Base-by-base conservation (phyloP, 1,140 invertebrate genomes). In the Tetramorium alpestre region DNA sequence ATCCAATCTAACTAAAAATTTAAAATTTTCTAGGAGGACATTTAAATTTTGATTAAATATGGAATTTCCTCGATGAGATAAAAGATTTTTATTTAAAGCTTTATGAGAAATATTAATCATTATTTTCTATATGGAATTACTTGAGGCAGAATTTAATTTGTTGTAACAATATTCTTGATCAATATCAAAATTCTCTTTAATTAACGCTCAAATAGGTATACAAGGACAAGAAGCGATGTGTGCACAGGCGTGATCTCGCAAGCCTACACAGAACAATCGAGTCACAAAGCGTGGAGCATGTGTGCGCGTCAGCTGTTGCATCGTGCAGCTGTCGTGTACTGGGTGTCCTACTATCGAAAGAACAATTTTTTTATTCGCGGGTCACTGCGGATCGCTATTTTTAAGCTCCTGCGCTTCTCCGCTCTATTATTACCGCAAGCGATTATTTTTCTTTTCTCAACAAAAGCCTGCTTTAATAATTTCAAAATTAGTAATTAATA, bases 221-320 rank as follows among this genome's bases (percentile, higher is more conserved):
- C 38, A 58, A 72, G 51, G 47, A 28, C 67, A 60, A 82, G 33
- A 44, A 44, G 18, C 54, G 54, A 60, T 60, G 25, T 49, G 44
- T 62, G 69, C 25, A 60, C 54, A 38, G 25, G 25, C 28, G 47
- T 28, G 54, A 49, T 47, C 41, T 72, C 54, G 13, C 25, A 75
- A 75, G 47, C 72, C 58, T 49, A 65, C 28, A 25, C 38, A 47
- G 41, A 22, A 77, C 76, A 78, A 77, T 85, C 60, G 47, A 80
- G 54, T 75, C 41, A 73, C 65, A 72, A 82, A 82, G 69, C 25
- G 8, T 73, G 51, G 80, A 49, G 47, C 75, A 60, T 87, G 67
- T 69, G 67, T 65, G 77, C 67, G 73, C 88, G 91, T 92, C 92
- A 92, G 92, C 92, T 92, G 92, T 92, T 92, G 87, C 88, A 80